Percentiles rank a stretch among this genome's conserved stretches.
phyloP scores from a whole-genome alignment of 2,888 invertebrate genomes.

The Drosophila meridionalis region DNA sequence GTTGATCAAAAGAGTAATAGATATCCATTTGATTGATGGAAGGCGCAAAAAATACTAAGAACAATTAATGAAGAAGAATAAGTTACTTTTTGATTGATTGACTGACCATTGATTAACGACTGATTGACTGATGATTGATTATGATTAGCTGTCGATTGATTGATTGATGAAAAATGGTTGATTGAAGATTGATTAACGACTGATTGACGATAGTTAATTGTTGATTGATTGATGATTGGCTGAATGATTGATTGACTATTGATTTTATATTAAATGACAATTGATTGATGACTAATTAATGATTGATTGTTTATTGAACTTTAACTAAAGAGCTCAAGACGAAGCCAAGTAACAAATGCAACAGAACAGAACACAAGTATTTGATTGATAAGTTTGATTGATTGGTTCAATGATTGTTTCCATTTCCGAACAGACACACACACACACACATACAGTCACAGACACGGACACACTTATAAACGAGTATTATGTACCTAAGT shows the following conservation, averaged over 20 bases:
- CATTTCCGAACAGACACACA: constrained; percentile 20
- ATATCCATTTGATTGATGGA: background rate
- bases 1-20: background rate
- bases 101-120: too few species aligned
- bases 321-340: constrained; percentile 5
- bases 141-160: background rate
- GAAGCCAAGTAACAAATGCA: constrained; percentile 11
- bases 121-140: background rate
- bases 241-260: background rate
- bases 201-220: background rate
- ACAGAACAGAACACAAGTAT: background rate
- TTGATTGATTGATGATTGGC: background rate
- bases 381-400: constrained; percentile 16
- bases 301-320: constrained; percentile 15
- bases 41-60: background rate
- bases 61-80: background rate
- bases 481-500: constrained; percentile 70
- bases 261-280: background rate
- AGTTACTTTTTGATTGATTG: background rate
- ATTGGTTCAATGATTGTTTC: constrained; percentile 37
- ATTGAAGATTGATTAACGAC: background rate
- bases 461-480: constrained; percentile 19
- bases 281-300: constrained; percentile 6
- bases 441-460: constrained; percentile 12
- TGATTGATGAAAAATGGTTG: background rate